A percentile compares a stretch with the other conserved stretches of the same genome.
Evolutionary conservation across 1,140 invertebrate species (phyloP).

Genomic region (Cotesia vestalis): DNA sequence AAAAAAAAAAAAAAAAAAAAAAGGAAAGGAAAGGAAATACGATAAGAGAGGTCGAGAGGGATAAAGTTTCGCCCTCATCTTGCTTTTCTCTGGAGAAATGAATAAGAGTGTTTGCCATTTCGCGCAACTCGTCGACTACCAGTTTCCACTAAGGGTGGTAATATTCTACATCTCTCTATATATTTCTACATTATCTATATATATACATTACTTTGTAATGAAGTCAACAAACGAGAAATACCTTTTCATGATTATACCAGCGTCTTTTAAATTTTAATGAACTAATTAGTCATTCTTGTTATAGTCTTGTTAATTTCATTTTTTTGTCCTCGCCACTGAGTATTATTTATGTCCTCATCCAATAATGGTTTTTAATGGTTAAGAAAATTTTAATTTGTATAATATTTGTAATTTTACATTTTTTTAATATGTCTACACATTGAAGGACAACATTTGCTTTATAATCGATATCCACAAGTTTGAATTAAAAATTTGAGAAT

Average conservation of each 20-base stretch:
- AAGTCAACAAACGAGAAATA: conserved; percentile 19
- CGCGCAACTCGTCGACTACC: conserved; percentile 24
- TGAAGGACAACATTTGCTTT: no score
- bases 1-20: neutral
- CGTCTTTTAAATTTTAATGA: conserved; percentile 13
- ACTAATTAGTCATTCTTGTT: conserved; percentile 10
- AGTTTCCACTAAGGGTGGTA: conserved; percentile 8
- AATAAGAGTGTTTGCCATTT: conserved; percentile 36
- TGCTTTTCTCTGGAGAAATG: conserved; percentile 39
- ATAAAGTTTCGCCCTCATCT: conserved; percentile 21
- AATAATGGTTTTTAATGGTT: no score
- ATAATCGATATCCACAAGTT: no score
- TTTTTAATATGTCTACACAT: no score
- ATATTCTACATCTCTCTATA: neutral
- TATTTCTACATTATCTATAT: conserved; percentile 20
- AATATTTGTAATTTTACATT: no score
- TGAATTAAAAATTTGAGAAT: no score
- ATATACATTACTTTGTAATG: conserved; percentile 10
- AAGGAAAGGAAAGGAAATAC: conserved; percentile 3
- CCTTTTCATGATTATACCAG: conserved; percentile 10
- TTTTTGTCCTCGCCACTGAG: neutral
- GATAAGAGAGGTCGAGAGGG: neutral
- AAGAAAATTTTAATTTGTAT: no score
- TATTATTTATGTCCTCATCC: no score
- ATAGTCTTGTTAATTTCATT: neutral